Base-by-base conservation (phyloP, 2,797 vertebrate species). In the Galago senegalensis region DNA sequence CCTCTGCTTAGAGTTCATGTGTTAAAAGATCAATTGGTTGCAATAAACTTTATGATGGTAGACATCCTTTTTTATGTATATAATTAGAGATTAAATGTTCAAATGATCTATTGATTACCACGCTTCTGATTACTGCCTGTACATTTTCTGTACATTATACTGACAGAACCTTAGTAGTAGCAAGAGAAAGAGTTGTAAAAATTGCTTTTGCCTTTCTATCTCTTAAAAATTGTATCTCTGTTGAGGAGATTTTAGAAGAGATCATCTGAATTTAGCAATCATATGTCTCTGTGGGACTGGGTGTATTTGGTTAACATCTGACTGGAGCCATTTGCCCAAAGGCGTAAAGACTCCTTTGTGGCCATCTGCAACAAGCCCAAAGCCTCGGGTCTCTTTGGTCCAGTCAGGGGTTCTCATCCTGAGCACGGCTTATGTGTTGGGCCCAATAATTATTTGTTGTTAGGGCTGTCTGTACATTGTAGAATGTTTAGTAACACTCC, bases 71-170 rank as follows among this genome's bases (percentile, higher is more conserved):
- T 75, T 73, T 7, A 29, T 60, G 27, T 75, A 31, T 49, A 2
- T 75, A 77, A 84, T 29, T 92, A 79, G 80, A 92, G 43, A 89
- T 89, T 85, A 67, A 89, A 84, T 81, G 27, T 83, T 76, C n/a
- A 63, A n/a, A 90, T 76, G 46, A 80, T 75, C 60, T 70, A 46
- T 84, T 89, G 29, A 46, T 83, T 46, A 70, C 72, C 34, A 43
- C 63, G 70, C 43, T 72, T 92, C 60, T 69, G 76, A 82, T 81
- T 63, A 72, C 9, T 77, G n/a, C 49, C 72, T 73, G 3, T 12
- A 21, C 29, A 72, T 40, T 85, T 80, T 58, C 60, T 34, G 34
- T 34, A 76, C 31, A 53, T 83, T 61, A 83, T 69, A 76, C 25
- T 82, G 56, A 43, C 4, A 65, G 23, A 81, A 40, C 40, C 46